These are phyloP conservation scores for Dallia pectoralis DNA, from an alignment of 2,797 vertebrate genomes.

Conservation along the genomic window DNA sequence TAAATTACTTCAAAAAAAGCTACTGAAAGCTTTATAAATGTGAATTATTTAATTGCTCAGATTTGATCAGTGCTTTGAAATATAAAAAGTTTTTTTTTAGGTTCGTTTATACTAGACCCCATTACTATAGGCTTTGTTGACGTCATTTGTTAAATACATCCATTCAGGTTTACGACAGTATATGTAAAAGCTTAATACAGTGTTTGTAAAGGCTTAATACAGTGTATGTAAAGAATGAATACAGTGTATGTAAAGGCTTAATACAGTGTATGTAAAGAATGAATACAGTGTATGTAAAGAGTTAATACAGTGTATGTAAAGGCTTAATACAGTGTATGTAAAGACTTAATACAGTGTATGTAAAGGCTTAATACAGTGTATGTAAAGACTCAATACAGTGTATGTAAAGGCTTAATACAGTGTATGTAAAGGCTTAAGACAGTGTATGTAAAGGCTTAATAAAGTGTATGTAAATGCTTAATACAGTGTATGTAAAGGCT, in stretches of 20 bases:
- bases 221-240: too few relatives aligned
- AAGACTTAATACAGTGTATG: background rate
- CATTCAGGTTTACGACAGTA: background rate
- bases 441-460: background rate
- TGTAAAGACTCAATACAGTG: background rate
- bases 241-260: background rate
- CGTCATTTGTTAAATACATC: background rate
- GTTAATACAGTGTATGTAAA: background rate
- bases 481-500: background rate
- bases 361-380: background rate
- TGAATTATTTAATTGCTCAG: slow-evolving; percentile 65
- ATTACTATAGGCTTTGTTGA: background rate
- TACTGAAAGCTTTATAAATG: too few relatives aligned
- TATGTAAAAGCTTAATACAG: background rate
- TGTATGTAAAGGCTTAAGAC: slow-evolving; percentile 5
- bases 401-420: background rate
- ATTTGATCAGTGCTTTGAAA: slow-evolving; percentile 68
- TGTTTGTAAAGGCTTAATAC: background rate
- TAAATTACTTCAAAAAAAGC: too few relatives aligned
- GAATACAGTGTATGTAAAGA: background rate
- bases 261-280: too few relatives aligned
- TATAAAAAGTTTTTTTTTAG: background rate
- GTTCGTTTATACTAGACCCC: background rate
- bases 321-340: background rate
- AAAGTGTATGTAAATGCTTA: background rate